A percentile compares a stretch with the other conserved stretches of the same genome.
These are phyloP conservation scores for Pristionchus japonicus DNA, from an alignment of 2,888 invertebrate species.

Conservation along the genomic window DNA sequence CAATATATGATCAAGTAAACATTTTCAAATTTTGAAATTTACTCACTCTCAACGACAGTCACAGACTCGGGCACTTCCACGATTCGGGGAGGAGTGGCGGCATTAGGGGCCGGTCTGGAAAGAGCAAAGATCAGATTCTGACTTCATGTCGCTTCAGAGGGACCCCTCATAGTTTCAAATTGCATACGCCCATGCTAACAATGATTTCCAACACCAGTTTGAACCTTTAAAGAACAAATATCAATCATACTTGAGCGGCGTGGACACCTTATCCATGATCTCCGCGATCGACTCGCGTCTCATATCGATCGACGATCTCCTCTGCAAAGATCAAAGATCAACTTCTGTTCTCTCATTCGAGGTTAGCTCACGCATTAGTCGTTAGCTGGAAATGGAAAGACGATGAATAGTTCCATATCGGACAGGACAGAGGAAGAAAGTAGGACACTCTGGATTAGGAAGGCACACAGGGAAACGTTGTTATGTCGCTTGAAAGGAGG, in stretches of 20 bases:
- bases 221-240: no score
- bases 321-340: constrained; percentile 64
- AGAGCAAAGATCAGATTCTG: no score
- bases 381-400: background rate
- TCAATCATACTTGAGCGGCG: constrained; percentile 39
- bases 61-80: constrained; percentile 94
- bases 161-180: no score
- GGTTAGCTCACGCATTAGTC: constrained; percentile 20
- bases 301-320: constrained; percentile 91
- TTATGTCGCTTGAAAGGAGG: background rate
- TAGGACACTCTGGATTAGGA: background rate
- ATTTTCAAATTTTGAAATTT: background rate
- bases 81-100: constrained; percentile 84
- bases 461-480: background rate
- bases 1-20: background rate
- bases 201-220: no score
- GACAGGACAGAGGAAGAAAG: background rate
- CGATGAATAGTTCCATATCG: background rate
- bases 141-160: no score
- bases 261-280: constrained; percentile 68
- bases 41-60: constrained; percentile 92
- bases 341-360: background rate
- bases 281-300: constrained; percentile 82
- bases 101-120: background rate
- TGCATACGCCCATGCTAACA: no score